A percentile compares a stretch with the other conserved stretches of the same genome.
Evolutionary conservation across 2,888 invertebrate genomes (phyloP).

Genomic region (Phalera bucephala): DNA sequence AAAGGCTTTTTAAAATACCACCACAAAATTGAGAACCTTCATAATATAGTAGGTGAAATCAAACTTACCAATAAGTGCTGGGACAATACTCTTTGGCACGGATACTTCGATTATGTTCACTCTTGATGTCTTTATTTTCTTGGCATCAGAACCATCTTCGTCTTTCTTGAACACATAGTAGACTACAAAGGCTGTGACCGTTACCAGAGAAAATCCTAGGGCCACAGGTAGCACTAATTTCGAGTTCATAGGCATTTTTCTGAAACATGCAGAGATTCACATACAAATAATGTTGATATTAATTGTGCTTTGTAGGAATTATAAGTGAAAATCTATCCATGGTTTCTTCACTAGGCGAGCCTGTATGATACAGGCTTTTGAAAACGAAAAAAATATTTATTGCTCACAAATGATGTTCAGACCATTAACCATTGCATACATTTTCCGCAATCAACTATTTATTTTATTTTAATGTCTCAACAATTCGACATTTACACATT

Average conservation of each 20-base stretch:
- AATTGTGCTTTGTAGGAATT: too few relatives aligned
- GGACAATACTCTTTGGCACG: conserved; percentile 85
- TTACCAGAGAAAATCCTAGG: conserved; percentile 86
- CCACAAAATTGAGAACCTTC: too few relatives aligned
- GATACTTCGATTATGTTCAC: conserved; percentile 80
- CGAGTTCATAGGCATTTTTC: conserved; percentile 56
- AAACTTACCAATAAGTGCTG: conserved; percentile 84
- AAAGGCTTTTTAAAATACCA: too few relatives aligned
- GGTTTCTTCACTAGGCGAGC: background rate
- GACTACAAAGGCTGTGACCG: conserved; percentile 86
- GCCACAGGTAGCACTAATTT: conserved; percentile 80
- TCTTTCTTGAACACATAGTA: conserved; percentile 87
- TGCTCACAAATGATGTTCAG: too few relatives aligned
- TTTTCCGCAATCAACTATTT: too few relatives aligned
- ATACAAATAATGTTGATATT: too few relatives aligned
- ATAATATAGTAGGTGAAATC: too few relatives aligned
- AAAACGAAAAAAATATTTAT: background rate
- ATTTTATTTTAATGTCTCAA: too few relatives aligned
- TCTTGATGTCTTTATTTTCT: conserved; percentile 52
- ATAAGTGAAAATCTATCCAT: background rate
- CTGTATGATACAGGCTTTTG: background rate
- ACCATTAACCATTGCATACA: too few relatives aligned
- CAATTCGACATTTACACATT: too few relatives aligned
- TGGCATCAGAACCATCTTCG: conserved; percentile 72
- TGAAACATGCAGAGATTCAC: conserved; percentile 38